Conservation (phyloP, 1,140 invertebrate species). For the Micrasema longulum region DNA sequence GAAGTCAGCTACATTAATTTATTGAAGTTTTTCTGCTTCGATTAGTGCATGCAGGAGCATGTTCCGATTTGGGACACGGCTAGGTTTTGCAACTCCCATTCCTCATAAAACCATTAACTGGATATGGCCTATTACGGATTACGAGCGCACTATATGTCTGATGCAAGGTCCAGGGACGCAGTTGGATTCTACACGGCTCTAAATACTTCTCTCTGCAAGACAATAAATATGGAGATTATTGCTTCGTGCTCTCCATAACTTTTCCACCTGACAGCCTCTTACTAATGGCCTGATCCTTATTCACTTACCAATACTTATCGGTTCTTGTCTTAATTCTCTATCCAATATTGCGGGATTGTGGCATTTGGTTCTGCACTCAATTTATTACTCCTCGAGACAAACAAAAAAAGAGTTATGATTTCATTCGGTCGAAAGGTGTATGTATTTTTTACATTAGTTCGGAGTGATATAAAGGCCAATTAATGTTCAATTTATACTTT, state of each 20-base stretch:
- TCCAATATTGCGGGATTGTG: background rate
- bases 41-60: too few species aligned
- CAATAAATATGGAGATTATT: slow-evolving; percentile 48
- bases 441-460: background rate
- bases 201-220: slow-evolving; percentile 15
- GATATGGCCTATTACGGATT: too few species aligned
- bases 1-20: too few species aligned
- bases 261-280: slow-evolving; percentile 32
- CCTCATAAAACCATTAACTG: too few species aligned
- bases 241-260: slow-evolving; percentile 45
- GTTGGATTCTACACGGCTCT: slow-evolving; percentile 20
- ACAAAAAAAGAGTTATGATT: background rate
- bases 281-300: slow-evolving; percentile 33
- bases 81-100: too few species aligned
- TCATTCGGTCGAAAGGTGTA: slow-evolving; percentile 11
- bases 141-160: background rate
- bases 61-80: too few species aligned
- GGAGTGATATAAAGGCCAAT: slow-evolving; percentile 18
- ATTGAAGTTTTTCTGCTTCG: too few species aligned
- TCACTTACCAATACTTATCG: slow-evolving; percentile 35
- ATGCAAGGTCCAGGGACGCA: slow-evolving; percentile 13
- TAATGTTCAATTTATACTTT: slow-evolving; percentile 9
- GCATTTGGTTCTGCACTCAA: slow-evolving; percentile 5
- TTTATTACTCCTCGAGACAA: background rate
- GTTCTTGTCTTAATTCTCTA: slow-evolving; percentile 7